Evolutionary conservation across 2,113 vertebrate species (phyloP), one percentile per base, ranked within the genome.

Genomic region (Dermatemys mawii): DNA sequence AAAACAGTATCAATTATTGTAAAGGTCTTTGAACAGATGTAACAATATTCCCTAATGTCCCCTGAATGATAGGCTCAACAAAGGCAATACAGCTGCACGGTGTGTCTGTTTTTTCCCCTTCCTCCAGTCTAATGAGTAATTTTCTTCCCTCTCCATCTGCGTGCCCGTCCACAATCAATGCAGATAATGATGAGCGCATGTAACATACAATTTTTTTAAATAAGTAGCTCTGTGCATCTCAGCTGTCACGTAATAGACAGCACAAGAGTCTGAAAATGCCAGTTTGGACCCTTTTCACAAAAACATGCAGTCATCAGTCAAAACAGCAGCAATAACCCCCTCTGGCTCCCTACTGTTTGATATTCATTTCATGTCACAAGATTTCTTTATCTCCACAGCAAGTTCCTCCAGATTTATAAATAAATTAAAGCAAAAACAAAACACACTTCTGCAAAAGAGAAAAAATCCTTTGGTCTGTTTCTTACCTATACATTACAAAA

Each of bases 1-100:
- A 91, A 51, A 67, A 49, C 38, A 79, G 75, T 50, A 86, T 60
- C 57, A 79, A 57, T 83, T 32, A 86, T 46, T 79, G 50, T 70
- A 60, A 89, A 89, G 86, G 86, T 83, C 83, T 89, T 79, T 57
- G 48, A 86, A 86, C 91, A 86, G 57, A 93, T 86, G 44, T 76
- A 93, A 81, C 46, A 84, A 54, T 92, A 76, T 73, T 70, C 85
- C 48, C 75, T 50, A 41, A 7, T 7, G 38, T 95, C 63, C 83
- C 73, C 17, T 63, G 73, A 89, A 79, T 76, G 27, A 80, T n/a
- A 54, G 89, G 21, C 78, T 84, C 41, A 81, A 73, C 50, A 91
- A 83, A 81, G 88, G 84, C 70, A 80, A 44, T 75, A 78, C 32
- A 79, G n/a, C 21, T 81, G 51, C n/a, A 46, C 10, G 84, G n/a